Conservation (phyloP, 2,888 invertebrate genomes). For the Athripsodes cinereus region DNA sequence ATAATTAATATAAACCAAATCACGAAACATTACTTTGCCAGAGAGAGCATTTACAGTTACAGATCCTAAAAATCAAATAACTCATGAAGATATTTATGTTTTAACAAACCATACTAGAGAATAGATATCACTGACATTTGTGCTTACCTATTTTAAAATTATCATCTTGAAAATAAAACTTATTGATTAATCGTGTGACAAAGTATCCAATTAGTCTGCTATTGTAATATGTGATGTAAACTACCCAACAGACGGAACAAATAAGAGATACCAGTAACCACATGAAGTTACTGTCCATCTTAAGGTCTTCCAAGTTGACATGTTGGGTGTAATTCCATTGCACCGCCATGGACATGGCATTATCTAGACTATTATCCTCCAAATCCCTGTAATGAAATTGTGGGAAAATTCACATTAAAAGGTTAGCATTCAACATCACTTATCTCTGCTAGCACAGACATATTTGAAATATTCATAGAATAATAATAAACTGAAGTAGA, state of each 20-base stretch:
- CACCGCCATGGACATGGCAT: slow-evolving; percentile 32
- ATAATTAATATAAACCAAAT: slow-evolving; percentile 88
- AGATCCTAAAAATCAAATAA: slow-evolving; percentile 62
- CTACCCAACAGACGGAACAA: slow-evolving; percentile 83
- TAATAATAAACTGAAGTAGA: too few species aligned
- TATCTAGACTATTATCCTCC: neutral
- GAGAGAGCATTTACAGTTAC: slow-evolving; percentile 92
- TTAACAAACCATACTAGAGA: too few species aligned
- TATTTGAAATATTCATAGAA: too few species aligned
- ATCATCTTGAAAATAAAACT: slow-evolving; percentile 78
- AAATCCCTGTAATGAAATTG: neutral
- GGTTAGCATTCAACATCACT: too few species aligned
- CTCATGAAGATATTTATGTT: too few species aligned
- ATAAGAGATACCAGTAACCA: slow-evolving; percentile 75
- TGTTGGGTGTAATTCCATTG: slow-evolving; percentile 58
- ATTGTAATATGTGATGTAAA: slow-evolving; percentile 93
- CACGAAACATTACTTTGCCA: slow-evolving; percentile 97
- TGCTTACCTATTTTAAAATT: slow-evolving; percentile 81
- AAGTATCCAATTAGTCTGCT: slow-evolving; percentile 87
- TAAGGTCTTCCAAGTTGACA: slow-evolving; percentile 60
- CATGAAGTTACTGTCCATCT: slow-evolving; percentile 69
- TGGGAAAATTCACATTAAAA: too few species aligned
- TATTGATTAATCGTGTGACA: slow-evolving; percentile 81
- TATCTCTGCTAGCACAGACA: too few species aligned
- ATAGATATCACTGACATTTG: slow-evolving; percentile 13